Base-by-base conservation (phyloP, 2,888 invertebrate genomes). In the Trissonchulus sp. region DNA sequence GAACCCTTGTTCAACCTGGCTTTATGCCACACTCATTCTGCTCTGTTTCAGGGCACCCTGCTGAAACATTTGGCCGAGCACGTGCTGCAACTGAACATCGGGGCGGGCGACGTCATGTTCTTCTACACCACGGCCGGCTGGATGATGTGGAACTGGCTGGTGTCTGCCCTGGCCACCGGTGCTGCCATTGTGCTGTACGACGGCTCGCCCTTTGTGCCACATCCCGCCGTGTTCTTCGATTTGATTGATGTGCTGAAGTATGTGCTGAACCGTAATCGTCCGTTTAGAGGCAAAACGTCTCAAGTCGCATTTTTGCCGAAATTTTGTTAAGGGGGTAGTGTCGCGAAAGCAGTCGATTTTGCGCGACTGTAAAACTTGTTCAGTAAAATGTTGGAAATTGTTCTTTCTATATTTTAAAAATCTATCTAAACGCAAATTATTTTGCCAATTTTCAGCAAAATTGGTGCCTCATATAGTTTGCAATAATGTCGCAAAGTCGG, bases 101-200 rank as follows among this genome's bases (percentile, higher is more conserved):
- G 80, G 3, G 78, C 83, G 48, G 81, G 84, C 48, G 89, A 89
- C 81, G 83, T 86, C 34, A 84, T 89, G 79, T 82, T 89, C 74
- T 89, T 88, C 82, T 89, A 88, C 81, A 88, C 88, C 28, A 88
- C 88, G 2, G 87, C 87, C 37, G 89, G 88, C 30, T 89, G 89
- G 89, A 89, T 89, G 88, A 89, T 88, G 88, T 89, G 88, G 88
- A 88, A 89, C 80, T 89, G 88, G 88, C 81, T 86, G 74, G 86
- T 88, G 36, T 84, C 86, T 0, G 84, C 85, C 2, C 81, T 88
- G 75, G 85, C 86, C 60, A 82, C 85, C 0, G 86, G 88, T 15
- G 81, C 85, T n/a, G 80, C 86, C 30, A 84, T 89, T 31, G 87
- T 88, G 15, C 82, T 88, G 2, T 89, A 88, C 80, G 88, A 89